Percentiles rank a stretch among this genome's conserved stretches.
phyloP scores from a whole-genome alignment of 2,113 vertebrate species.

The Chinchilla lanigera region DNA sequence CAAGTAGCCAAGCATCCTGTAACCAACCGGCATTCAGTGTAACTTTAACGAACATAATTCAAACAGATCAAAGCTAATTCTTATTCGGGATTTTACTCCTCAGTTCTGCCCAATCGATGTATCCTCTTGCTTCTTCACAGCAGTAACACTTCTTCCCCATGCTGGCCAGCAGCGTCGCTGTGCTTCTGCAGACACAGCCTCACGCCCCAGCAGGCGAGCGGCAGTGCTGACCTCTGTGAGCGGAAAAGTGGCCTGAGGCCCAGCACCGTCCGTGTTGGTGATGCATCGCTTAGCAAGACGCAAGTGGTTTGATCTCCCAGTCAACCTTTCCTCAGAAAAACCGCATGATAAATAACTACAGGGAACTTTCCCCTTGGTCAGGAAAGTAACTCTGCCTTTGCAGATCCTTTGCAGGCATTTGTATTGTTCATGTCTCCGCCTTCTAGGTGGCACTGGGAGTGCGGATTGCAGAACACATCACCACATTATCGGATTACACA shows the following conservation, averaged over 20 bases:
- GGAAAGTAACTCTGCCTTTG: not conserved
- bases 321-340: not conserved
- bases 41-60: not conserved
- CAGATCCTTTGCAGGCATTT: not conserved
- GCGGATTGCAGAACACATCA: not conserved
- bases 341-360: not conserved
- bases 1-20: too few species aligned
- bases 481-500: too few species aligned
- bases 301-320: not conserved
- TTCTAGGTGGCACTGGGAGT: not conserved
- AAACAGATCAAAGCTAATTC: not conserved
- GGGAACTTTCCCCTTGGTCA: not conserved
- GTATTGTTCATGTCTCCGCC: not conserved
- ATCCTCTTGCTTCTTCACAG: not conserved
- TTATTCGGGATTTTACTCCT: not conserved
- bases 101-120: accelerated
- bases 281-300: not conserved
- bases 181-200: not conserved
- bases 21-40: not conserved
- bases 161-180: accelerated
- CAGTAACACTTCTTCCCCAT: not conserved
- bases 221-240: not conserved
- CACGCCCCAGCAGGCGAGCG: not conserved
- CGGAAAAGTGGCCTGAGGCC: not conserved
- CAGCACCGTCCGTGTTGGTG: not conserved